These are phyloP conservation scores for Erinaceus europaeus DNA, from an alignment of 2,113 vertebrate genomes.

Conservation along the genomic window DNA sequence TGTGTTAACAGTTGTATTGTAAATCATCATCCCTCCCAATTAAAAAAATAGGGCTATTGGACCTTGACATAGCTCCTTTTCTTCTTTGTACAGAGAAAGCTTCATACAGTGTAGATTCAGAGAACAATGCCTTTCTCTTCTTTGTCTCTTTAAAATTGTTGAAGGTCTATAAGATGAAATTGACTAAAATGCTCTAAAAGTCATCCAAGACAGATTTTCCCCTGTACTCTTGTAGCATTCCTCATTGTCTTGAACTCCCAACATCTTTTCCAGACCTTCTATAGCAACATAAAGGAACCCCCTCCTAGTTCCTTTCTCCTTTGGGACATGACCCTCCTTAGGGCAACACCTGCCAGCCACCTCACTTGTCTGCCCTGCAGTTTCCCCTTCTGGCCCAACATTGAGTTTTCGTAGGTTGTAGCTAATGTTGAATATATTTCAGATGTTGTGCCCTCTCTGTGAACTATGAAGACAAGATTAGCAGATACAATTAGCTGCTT, in stretches of 20 bases:
- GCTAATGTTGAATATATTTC: constrained; percentile 38
- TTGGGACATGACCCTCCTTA: background rate
- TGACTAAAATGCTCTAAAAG: background rate
- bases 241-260: background rate
- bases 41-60: background rate
- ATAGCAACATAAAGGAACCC: background rate
- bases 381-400: background rate
- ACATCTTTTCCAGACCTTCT: background rate
- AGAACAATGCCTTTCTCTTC: background rate
- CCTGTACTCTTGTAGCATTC: background rate
- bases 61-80: background rate
- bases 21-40: too few relatives aligned
- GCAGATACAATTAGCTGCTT: constrained; percentile 55
- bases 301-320: background rate
- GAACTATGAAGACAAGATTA: constrained; percentile 62
- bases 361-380: background rate
- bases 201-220: background rate
- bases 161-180: background rate
- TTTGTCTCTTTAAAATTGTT: background rate
- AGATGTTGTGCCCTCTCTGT: constrained; percentile 46
- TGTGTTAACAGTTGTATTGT: background rate
- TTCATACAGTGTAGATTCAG: background rate
- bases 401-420: constrained; percentile 16
- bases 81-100: background rate
- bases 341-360: background rate